phyloP scores from a whole-genome alignment of 30 jellyfish, hydroid and myxozoan genomes.

The Hydra vulgaris region DNA sequence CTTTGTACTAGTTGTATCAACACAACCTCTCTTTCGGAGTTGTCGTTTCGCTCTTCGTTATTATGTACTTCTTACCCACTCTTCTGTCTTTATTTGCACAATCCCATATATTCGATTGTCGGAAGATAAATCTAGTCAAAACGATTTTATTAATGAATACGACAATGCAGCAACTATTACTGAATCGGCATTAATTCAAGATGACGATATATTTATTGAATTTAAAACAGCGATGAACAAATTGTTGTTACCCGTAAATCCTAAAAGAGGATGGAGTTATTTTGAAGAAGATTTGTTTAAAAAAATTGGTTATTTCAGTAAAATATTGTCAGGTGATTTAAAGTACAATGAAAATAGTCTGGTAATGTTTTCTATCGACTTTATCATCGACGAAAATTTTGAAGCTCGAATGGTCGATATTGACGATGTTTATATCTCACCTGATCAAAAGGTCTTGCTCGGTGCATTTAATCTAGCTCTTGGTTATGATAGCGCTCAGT shows the following conservation, averaged over 20 bases:
- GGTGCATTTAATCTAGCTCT: conserved; percentile 12
- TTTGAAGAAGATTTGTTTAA: conserved; percentile 29
- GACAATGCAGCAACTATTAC: conserved; percentile 31
- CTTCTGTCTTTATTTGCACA: conserved; percentile 25
- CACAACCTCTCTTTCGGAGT: conserved; percentile 34
- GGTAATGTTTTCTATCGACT: conserved; percentile 38
- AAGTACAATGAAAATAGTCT: conserved; percentile 10
- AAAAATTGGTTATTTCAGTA: conserved; percentile 22
- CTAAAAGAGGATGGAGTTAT: conserved; percentile 39
- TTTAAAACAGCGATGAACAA: conserved; percentile 29
- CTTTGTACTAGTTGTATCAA: conserved; percentile 24
- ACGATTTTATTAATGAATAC: conserved; percentile 36
- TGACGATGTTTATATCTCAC: conserved; percentile 13
- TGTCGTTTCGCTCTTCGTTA: conserved; percentile 43
- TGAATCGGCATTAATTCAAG: conserved; percentile 13
- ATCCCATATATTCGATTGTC: conserved; percentile 43
- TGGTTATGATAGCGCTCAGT: conserved; percentile 4
- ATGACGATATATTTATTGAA: conserved; percentile 20
- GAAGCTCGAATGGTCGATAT: conserved; percentile 38
- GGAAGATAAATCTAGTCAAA: conserved; percentile 9
- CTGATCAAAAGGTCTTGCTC: not conserved
- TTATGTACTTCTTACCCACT: not conserved
- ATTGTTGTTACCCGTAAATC: conserved; percentile 9
- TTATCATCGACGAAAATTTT: conserved; percentile 26
- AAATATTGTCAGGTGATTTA: not conserved